Evolutionary conservation across 2,888 invertebrate species (phyloP), one percentile per base, ranked within the genome.

Genomic region (Trachelus stipa): DNA sequence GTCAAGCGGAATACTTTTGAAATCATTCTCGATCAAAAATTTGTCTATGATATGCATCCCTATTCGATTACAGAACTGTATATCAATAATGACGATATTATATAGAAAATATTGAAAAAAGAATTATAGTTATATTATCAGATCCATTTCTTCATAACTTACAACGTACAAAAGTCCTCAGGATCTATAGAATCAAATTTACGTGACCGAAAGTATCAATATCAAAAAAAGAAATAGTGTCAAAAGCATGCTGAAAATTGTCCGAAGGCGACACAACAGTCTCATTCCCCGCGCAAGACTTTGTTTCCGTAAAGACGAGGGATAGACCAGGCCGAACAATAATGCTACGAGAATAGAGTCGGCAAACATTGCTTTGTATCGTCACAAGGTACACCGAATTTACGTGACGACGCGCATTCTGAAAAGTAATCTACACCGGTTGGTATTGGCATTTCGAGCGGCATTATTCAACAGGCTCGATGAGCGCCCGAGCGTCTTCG

Each of bases 381-480:
- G 68, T 84, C 84, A 86, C 86, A 83, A 85, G 83, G 83, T 85
- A 40, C 4, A 84, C 83, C 83, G 83, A 86, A 86, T 91, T 91
- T 90, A 91, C 91, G 90, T 91, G 88, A 90, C 89, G 85, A 87
- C 89, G 91, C 90, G 88, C 86, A 90, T 90, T 89, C 88, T 89
- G 87, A 90, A 91, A 91, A 90, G 91, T 91, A 91, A 91, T 91
- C 88, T 90, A 91, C 90, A 91, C 91, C 90, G 87, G 31, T 31
- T 4, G 33, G 31, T 34, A 56, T 56, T 56, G 56, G 56, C 56
- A 34, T 34, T 40, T 69, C 31, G 76, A 30, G 69, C 34, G 34
- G 15, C 11, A 69, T 71, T 34, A 76, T 69, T 15, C 69, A 34
- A 35, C 31, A 34, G 71, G 71, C 71, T 71, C 71, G 12, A 31